phyloP scores from a whole-genome alignment of 2,113 vertebrate genomes.

The Polypterus bichir region DNA sequence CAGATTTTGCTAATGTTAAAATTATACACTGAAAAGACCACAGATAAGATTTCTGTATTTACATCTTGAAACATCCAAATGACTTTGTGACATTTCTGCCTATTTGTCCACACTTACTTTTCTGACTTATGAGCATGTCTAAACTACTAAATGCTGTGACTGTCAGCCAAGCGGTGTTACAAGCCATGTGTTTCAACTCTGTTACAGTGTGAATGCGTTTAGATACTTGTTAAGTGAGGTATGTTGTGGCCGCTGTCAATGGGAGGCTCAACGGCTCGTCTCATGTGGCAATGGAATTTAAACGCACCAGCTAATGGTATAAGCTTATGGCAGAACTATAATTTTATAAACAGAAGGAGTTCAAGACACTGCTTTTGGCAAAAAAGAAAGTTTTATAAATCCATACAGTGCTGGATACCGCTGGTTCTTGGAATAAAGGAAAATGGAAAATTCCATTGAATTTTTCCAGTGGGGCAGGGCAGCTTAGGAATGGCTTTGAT shows the following conservation, averaged over 20 bases:
- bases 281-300: conserved; percentile 37
- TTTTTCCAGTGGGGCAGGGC: too few species aligned
- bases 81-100: conserved; percentile 32
- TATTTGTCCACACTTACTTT: conserved; percentile 47
- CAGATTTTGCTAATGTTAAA: too few species aligned
- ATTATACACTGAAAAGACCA: too few species aligned
- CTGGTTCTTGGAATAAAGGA: too few species aligned
- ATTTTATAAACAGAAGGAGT: too few species aligned
- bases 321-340: conserved; percentile 6
- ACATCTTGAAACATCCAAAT: conserved; percentile 23
- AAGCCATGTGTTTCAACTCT: conserved; percentile 74
- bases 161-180: conserved; percentile 36
- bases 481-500: too few species aligned
- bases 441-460: too few species aligned
- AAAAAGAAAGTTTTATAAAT: background rate
- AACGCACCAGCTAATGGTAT: conserved; percentile 7
- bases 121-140: conserved; percentile 45
- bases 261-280: conserved; percentile 39
- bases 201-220: conserved; percentile 66
- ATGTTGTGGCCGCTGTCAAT: conserved; percentile 51
- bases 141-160: conserved; percentile 49
- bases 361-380: too few species aligned
- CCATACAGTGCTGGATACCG: too few species aligned
- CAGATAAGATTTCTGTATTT: too few species aligned
- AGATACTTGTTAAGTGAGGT: conserved; percentile 68